Evolutionary conservation across 2,113 vertebrate species (phyloP), one percentile per base, ranked within the genome.

Genomic region (Nicator chloris): DNA sequence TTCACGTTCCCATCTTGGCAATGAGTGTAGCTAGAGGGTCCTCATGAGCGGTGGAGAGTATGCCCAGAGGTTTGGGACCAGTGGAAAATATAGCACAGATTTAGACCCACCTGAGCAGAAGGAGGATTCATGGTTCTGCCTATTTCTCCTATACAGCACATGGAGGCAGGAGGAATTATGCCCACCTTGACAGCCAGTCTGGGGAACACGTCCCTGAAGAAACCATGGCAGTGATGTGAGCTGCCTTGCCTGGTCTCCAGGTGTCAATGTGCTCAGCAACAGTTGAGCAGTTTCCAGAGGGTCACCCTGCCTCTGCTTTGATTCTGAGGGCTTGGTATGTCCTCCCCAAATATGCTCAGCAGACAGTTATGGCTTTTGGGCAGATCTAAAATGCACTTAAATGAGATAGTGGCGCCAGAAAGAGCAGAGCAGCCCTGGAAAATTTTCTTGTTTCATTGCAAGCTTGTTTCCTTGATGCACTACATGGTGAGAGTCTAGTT

Each of bases 41-140:
- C 23, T 84, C 49, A 19, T 6, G 8, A 23, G 18, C 28, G 84
- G 47, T 1, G 1, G n/a, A 45, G 1, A 4, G 15, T 13, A 37
- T 11, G 9, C 4, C 45, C 7, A 1, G 22, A 69, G 13, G 4
- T 8, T 2, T 61, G 42, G 13, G 28, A 5, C 2, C 5, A 7
- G 1, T 37, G 11, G 72, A 70, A 87, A 87, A 22, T 4, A 3
- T 7, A 89, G 37, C 57, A 68, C 2, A 71, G 42, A 50, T 70
- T 87, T 87, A 66, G 13, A 69, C 16, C 5, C 10, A 49, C 39
- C 16, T 60, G 44, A 33, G 33, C 40, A 86, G n/a, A 65, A 24
- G 40, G 45, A 73, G 17, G 12, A 65, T 84, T 69, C 19, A 40
- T 40, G 13, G 40, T 40, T 40, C 40, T 40, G 40, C 40, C 40